Conservation (phyloP, 2,888 invertebrate species). For the Melangyna quadrimaculata region DNA sequence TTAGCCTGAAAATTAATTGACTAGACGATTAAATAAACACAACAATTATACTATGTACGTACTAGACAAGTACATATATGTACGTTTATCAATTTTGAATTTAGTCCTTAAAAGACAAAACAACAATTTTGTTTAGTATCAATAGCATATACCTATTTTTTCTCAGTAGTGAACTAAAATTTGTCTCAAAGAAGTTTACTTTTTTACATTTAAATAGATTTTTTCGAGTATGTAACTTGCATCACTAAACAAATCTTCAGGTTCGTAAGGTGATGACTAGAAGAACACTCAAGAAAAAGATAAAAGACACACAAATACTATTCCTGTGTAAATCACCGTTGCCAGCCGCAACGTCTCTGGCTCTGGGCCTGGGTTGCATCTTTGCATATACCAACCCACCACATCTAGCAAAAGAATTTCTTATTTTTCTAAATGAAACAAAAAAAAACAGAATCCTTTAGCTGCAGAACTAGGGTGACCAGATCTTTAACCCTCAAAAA, state of each 20-base stretch:
- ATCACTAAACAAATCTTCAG: constrained; percentile 7
- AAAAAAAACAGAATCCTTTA: not conserved
- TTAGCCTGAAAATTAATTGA: too few relatives aligned
- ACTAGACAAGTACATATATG: too few relatives aligned
- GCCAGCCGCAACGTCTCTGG: constrained; percentile 9
- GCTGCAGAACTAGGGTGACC: too few relatives aligned
- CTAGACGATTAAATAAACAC: too few relatives aligned
- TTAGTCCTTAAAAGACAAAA: not conserved
- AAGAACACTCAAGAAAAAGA: constrained; percentile 12
- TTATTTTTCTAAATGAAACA: not conserved
- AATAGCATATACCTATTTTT: too few relatives aligned
- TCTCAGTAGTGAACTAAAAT: not conserved
- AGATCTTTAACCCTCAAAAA: too few relatives aligned
- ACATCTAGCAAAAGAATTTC: constrained; percentile 1
- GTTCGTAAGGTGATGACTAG: constrained; percentile 12
- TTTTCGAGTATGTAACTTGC: constrained; percentile 10
- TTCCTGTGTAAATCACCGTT: constrained; percentile 23
- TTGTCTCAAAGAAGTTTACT: not conserved
- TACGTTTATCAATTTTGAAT: too few relatives aligned
- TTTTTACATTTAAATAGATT: not conserved
- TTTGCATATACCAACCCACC: not conserved
- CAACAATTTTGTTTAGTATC: not conserved
- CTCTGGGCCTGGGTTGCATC: not conserved
- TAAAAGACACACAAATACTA: constrained; percentile 1
- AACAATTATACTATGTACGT: too few relatives aligned